A percentile compares a stretch with the other conserved stretches of the same genome.
Conservation (phyloP, 2,888 invertebrate species). For the Agrypnus murinus region DNA sequence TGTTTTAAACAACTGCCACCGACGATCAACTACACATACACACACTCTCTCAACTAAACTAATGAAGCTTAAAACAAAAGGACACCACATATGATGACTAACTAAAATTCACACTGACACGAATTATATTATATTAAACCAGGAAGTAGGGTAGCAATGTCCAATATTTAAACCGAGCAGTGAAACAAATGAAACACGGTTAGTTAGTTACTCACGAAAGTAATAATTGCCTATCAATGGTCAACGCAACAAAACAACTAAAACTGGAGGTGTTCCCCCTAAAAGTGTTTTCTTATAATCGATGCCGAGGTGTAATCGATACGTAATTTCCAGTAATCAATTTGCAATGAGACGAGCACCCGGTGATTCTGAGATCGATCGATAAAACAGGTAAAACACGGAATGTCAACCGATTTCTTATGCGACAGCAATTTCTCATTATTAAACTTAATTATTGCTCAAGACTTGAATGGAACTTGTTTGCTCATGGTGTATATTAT, state of each 20-base stretch:
- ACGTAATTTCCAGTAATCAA: conserved; percentile 34
- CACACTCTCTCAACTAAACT: too few relatives aligned
- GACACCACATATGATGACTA: conserved; percentile 48
- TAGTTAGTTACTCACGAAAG: conserved; percentile 33
- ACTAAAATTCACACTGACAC: conserved; percentile 57
- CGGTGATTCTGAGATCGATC: not conserved
- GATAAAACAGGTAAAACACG: not conserved
- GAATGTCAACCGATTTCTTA: not conserved
- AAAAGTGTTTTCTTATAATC: conserved; percentile 26
- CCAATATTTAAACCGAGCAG: conserved; percentile 60
- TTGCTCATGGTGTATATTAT: not conserved
- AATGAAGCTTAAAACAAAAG: conserved; percentile 42
- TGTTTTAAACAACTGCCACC: conserved; percentile 17
- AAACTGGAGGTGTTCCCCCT: conserved; percentile 11
- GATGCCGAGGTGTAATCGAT: conserved; percentile 25
- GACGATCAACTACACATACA: too few relatives aligned
- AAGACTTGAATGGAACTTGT: not conserved
- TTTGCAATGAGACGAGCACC: not conserved
- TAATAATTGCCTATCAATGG: conserved; percentile 20
- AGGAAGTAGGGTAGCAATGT: conserved; percentile 61
- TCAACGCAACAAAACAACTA: too few relatives aligned
- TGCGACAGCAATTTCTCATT: conserved; percentile 16
- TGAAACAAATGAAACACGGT: too few relatives aligned
- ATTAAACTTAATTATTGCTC: conserved; percentile 16
- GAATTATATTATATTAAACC: conserved; percentile 57